These are phyloP conservation scores for Synergus umbraculus DNA, from an alignment of 2,888 invertebrate species.

Conservation along the genomic window DNA sequence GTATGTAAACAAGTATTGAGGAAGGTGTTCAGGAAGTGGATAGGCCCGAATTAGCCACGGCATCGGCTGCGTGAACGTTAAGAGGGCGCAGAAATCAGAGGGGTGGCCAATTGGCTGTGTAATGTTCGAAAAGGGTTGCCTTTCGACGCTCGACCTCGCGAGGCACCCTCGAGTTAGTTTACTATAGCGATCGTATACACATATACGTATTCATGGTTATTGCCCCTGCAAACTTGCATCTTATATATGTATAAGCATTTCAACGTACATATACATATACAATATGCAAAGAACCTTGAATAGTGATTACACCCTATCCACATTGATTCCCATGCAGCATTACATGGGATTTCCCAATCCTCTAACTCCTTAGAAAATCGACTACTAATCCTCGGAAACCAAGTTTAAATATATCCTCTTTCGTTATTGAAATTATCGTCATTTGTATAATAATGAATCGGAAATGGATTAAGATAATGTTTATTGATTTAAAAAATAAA, in stretches of 20 bases:
- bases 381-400: not conserved
- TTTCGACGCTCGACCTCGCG: slow-evolving; percentile 51
- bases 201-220: slow-evolving; percentile 47
- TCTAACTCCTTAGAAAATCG: not conserved
- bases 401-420: not conserved
- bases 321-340: not conserved
- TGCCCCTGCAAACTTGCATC: slow-evolving; percentile 49
- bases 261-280: slow-evolving; percentile 1
- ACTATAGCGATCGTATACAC: slow-evolving; percentile 42
- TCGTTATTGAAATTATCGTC: not conserved
- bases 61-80: slow-evolving; percentile 59
- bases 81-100: slow-evolving; percentile 62
- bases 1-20: slow-evolving; percentile 16
- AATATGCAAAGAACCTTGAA: slow-evolving; percentile 17
- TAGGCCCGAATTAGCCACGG: slow-evolving; percentile 25
- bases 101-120: slow-evolving; percentile 74
- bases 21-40: slow-evolving; percentile 39
- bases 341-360: slow-evolving; percentile 6
- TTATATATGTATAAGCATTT: slow-evolving; percentile 24
- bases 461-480: too few relatives aligned
- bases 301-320: slow-evolving; percentile 25
- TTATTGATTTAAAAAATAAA: too few relatives aligned
- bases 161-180: slow-evolving; percentile 33
- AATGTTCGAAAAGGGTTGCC: slow-evolving; percentile 54
- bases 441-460: too few relatives aligned